Conservation (phyloP, 2,888 invertebrate species). For the Scotopteryx bipunctaria region DNA sequence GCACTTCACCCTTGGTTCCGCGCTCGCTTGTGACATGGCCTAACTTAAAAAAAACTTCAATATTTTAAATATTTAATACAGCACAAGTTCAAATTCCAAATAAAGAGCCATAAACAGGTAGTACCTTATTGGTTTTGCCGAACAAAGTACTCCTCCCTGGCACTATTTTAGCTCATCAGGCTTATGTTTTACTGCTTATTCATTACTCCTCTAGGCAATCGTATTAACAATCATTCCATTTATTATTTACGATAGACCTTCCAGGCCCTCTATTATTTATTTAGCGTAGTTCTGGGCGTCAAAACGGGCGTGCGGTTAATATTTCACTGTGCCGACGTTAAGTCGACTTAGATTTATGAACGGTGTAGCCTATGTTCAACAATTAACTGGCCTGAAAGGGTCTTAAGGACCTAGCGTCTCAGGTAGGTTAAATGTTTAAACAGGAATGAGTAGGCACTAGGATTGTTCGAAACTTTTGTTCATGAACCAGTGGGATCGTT, state of each 20-base stretch:
- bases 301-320: conserved; percentile 77
- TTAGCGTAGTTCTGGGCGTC: conserved; percentile 65
- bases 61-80: too few species aligned
- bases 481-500: background rate
- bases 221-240: conserved; percentile 30
- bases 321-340: conserved; percentile 77
- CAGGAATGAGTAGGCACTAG: conserved; percentile 16
- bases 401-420: conserved; percentile 29
- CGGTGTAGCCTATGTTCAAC: conserved; percentile 72
- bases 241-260: conserved; percentile 46
- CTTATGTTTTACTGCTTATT: conserved; percentile 21
- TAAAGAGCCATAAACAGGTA: background rate
- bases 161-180: conserved; percentile 12
- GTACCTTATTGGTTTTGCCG: conserved; percentile 26
- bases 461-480: conserved; percentile 20
- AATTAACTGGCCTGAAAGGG: conserved; percentile 65
- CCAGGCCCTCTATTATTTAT: conserved; percentile 67
- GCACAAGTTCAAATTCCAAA: too few species aligned
- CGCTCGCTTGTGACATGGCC: too few species aligned
- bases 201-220: conserved; percentile 29
- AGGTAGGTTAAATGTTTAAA: conserved; percentile 32
- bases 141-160: background rate
- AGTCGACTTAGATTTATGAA: conserved; percentile 78
- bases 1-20: too few species aligned
- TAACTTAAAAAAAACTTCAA: too few species aligned